A percentile compares a stretch with the other conserved stretches of the same genome.
phyloP scores from a whole-genome alignment of 2,888 invertebrate genomes.

The Nesidiocoris tenuis region DNA sequence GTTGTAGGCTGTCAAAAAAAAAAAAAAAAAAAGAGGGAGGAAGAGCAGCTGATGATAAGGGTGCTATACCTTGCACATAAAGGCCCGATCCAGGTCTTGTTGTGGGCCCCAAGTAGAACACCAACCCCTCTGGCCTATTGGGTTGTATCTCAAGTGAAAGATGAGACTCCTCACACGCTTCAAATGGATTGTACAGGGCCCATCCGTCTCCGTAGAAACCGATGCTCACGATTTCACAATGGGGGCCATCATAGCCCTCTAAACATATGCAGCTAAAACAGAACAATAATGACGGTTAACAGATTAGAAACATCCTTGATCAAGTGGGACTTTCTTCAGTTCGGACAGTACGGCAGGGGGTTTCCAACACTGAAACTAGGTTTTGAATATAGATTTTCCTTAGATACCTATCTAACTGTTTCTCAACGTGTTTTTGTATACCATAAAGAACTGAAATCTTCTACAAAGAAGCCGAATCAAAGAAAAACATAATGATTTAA shows the following conservation, averaged over 20 bases:
- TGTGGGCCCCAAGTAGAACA: slow-evolving; percentile 89
- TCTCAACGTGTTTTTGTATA: too few species aligned
- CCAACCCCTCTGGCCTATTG: slow-evolving; percentile 71
- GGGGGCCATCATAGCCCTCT: slow-evolving; percentile 73
- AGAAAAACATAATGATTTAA: too few species aligned
- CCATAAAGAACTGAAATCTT: too few species aligned
- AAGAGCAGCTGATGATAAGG: too few species aligned
- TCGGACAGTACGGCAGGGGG: too few species aligned
- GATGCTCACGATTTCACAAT: slow-evolving; percentile 85
- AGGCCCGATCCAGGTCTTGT: slow-evolving; percentile 60
- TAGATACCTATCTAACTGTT: too few species aligned
- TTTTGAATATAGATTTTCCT: too few species aligned
- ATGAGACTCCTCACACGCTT: slow-evolving; percentile 80
- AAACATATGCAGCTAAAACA: slow-evolving; percentile 50
- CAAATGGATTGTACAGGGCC: slow-evolving; percentile 86
- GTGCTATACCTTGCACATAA: slow-evolving; percentile 68
- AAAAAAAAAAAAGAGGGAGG: slow-evolving; percentile 7
- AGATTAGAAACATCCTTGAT: too few species aligned
- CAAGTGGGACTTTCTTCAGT: too few species aligned
- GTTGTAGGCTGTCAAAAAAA: slow-evolving; percentile 3
- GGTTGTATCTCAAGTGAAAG: slow-evolving; percentile 81
- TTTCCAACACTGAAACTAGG: too few species aligned
- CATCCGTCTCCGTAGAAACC: slow-evolving; percentile 89
- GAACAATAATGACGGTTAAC: too few species aligned
- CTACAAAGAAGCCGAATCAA: too few species aligned